These are phyloP conservation scores for Holotrichia oblita DNA, from an alignment of 1,140 invertebrate genomes.

Conservation along the genomic window DNA sequence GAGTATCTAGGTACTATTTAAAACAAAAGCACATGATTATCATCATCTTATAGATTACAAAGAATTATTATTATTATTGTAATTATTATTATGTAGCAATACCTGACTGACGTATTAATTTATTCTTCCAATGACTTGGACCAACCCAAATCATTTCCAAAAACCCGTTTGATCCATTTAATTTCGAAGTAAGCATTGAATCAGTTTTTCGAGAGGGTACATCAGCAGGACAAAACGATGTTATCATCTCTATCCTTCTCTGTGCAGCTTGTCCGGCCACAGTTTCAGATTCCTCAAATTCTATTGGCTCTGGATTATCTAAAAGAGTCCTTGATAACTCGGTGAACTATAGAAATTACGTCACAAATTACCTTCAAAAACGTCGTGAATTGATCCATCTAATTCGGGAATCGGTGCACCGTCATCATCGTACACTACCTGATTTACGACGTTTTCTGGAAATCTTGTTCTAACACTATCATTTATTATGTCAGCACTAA, in stretches of 20 bases:
- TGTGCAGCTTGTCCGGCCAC: not conserved
- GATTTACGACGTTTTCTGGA: constrained; percentile 26
- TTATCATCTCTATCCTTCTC: constrained; percentile 19
- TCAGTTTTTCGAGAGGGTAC: not conserved
- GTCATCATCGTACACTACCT: constrained; percentile 60
- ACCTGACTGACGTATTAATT: constrained; percentile 56
- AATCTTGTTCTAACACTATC: constrained; percentile 9
- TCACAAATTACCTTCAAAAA: constrained; percentile 56
- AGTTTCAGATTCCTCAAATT: constrained; percentile 51
- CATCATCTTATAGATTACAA: not conserved
- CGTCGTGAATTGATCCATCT: constrained; percentile 56
- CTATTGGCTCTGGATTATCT: constrained; percentile 53
- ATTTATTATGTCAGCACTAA: not conserved
- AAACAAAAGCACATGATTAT: not conserved
- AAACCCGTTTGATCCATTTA: not conserved
- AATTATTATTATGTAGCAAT: not conserved
- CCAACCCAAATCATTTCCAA: constrained; percentile 73
- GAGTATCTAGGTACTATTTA: not conserved
- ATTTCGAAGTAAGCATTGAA: not conserved
- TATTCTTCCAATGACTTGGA: constrained; percentile 78
- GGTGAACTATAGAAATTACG: constrained; percentile 48
- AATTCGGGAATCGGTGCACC: constrained; percentile 59
- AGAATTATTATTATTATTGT: not conserved
- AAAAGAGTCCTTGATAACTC: not conserved
- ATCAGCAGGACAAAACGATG: constrained; percentile 32